Evolutionary conservation across 1,140 invertebrate genomes (phyloP), one percentile per base, ranked within the genome.

Genomic region (Euglossa dilemma): DNA sequence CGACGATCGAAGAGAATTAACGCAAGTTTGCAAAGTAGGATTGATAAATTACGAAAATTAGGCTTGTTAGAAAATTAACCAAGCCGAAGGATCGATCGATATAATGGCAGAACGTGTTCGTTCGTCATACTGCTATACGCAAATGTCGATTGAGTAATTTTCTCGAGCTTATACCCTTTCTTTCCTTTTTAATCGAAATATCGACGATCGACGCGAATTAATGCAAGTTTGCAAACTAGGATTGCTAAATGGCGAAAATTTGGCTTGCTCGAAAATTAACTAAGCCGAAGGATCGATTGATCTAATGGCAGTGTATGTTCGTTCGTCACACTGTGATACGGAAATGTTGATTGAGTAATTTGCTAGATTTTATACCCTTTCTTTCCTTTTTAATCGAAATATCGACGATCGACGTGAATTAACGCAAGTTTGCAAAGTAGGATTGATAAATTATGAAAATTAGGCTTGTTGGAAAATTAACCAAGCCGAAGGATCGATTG

Each of bases 1-100:
- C 20, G 12, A n/a, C 16, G 76, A 79, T 79, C 45, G 54, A 43
- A 20, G n/a, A 66, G 77, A 79, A 79, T 79, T 79, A 79, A 72
- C 67, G 66, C 66, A 6, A 18, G 54, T 25, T 25, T 25, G 8
- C 5, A n/a, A 36, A 36, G 1, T 36, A 36, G 36, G 36, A 36
- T 36, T 36, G 1, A 2, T 36, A 36, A 36, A 36, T 4, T n/a
- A 36, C 4, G 36, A 4, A 36, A 4, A 36, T 36, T 36, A 36
- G 36, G 36, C 36, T 36, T 36, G 36, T 4, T 36, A 36, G n/a
- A 69, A 75, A 50, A 25, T 59, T 25, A 25, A 16, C n/a, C 28
- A 23, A 20, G 63, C 28, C 18, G 28, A 18, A 64, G 3, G 36
- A 64, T 43, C 63, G 18, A 64, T 20, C 63, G 63, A 36, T 63